These are phyloP conservation scores for Onthophagus sagittarius DNA, from an alignment of 2,888 invertebrate genomes.

Conservation along the genomic window DNA sequence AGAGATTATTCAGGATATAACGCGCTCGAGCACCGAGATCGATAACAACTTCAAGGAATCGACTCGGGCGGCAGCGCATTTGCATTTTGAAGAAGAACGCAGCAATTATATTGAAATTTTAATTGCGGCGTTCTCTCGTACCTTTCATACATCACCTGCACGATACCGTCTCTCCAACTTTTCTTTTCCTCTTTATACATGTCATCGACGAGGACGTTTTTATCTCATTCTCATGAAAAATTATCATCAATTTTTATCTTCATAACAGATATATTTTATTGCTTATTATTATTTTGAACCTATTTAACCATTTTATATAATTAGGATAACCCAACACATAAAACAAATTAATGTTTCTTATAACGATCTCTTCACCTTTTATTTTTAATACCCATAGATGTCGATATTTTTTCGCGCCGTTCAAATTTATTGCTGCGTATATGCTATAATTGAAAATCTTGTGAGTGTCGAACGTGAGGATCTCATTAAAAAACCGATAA, in stretches of 20 bases:
- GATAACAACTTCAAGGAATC: slow-evolving; percentile 13
- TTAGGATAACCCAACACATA: background rate
- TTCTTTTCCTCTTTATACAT: background rate
- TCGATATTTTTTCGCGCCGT: background rate
- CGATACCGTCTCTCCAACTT: background rate
- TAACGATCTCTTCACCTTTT: background rate
- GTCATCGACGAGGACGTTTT: background rate
- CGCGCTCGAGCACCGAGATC: background rate
- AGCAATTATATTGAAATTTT: slow-evolving; percentile 12
- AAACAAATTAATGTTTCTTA: background rate
- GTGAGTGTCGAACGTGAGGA: background rate
- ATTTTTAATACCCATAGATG: background rate
- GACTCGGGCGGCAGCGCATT: slow-evolving; percentile 1
- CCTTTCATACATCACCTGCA: background rate
- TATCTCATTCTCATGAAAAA: background rate
- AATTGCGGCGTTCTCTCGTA: slow-evolving; percentile 5
- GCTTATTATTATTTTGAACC: background rate
- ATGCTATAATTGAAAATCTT: background rate
- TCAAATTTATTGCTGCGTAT: background rate
- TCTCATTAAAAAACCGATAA: background rate
- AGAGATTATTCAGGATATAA: slow-evolving; percentile 12
- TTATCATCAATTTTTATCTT: background rate
- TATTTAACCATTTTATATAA: no score
- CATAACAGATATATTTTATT: background rate
- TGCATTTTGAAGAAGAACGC: slow-evolving; percentile 9